Conservation (phyloP, 2,797 vertebrate genomes). For the Catostomus latipinnis region DNA sequence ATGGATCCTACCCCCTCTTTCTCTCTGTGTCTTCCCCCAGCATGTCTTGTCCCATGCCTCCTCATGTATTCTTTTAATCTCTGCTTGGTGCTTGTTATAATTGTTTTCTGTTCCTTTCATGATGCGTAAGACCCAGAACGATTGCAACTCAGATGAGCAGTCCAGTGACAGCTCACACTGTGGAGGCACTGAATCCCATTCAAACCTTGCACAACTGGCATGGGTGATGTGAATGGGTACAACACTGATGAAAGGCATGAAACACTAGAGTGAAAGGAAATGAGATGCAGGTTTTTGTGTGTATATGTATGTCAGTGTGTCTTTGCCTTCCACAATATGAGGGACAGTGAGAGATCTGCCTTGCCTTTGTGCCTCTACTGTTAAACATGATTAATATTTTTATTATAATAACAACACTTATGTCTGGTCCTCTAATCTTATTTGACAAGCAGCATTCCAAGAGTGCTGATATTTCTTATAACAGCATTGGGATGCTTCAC, state of each 20-base stretch:
- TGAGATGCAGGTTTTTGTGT: neutral
- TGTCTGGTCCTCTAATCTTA: neutral
- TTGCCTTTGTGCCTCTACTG: neutral
- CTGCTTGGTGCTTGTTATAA: constrained; percentile 44
- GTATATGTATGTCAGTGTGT: constrained; percentile 23
- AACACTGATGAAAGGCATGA: constrained; percentile 32
- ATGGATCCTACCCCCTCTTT: constrained; percentile 22
- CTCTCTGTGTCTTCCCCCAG: neutral
- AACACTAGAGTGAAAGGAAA: constrained; percentile 21
- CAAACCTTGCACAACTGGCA: neutral
- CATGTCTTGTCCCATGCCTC: constrained; percentile 25
- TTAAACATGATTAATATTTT: neutral
- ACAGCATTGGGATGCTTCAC: too few relatives aligned
- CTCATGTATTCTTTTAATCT: constrained; percentile 54
- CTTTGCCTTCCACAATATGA: neutral
- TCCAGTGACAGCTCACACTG: constrained; percentile 44
- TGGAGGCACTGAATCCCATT: constrained; percentile 1
- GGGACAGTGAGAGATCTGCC: neutral
- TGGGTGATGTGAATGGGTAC: constrained; percentile 19
- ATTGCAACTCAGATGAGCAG: constrained; percentile 27
- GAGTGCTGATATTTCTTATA: too few relatives aligned
- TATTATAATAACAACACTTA: too few relatives aligned
- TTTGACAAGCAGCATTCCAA: neutral
- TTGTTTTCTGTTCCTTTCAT: constrained; percentile 49
- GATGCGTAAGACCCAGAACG: constrained; percentile 16